Evolutionary conservation across 2,113 vertebrate species (phyloP).

Genomic region (Chiloscyllium plagiosum): DNA sequence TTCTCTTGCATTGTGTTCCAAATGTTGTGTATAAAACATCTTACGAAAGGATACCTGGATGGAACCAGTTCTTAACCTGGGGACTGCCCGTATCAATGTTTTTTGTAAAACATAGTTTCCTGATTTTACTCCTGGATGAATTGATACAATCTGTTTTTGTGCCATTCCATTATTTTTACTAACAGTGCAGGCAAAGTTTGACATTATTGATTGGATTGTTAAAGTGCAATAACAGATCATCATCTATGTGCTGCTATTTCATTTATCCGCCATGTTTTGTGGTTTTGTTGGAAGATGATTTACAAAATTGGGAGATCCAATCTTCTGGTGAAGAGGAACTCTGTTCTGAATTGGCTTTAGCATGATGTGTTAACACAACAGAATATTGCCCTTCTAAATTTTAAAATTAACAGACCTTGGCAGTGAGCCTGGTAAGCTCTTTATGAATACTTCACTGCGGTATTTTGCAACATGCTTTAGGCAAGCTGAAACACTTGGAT

Average conservation of each 20-base stretch:
- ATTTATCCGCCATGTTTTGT: neutral
- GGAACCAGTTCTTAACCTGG: too few species aligned
- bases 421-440: neutral
- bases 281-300: neutral
- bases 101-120: neutral
- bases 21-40: too few species aligned
- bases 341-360: neutral
- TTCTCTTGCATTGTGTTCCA: too few species aligned
- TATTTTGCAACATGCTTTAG: neutral
- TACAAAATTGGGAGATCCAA: neutral
- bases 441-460: neutral
- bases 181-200: neutral
- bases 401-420: neutral
- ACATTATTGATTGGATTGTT: neutral
- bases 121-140: neutral
- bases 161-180: neutral
- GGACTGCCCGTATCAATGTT: too few species aligned
- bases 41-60: too few species aligned
- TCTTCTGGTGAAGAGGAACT: neutral
- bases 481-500: neutral
- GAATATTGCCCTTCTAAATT: neutral
- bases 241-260: neutral
- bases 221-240: neutral
- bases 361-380: neutral
- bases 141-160: neutral